Percentiles rank a stretch among this genome's conserved stretches.
Conservation (phyloP, 2,888 invertebrate genomes). For the Melanophora roralis region DNA sequence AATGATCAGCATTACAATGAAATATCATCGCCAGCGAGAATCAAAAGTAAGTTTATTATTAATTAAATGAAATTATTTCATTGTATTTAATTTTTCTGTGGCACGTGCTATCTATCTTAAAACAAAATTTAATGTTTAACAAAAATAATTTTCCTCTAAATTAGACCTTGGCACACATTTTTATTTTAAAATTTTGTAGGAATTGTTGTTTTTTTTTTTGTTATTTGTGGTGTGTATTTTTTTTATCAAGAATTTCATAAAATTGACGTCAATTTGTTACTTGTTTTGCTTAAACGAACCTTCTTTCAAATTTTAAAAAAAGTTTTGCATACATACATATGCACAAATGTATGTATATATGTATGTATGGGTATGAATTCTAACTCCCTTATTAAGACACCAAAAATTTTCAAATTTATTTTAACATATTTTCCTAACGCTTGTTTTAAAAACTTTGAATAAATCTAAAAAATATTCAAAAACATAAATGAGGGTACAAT, state of each 20-base stretch:
- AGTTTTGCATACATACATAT: no score
- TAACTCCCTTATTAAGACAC: background rate
- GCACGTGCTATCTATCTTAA: constrained; percentile 39
- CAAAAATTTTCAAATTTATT: background rate
- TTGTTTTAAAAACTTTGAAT: no score
- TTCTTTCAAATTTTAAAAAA: background rate
- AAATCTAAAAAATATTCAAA: no score
- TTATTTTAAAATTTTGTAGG: background rate
- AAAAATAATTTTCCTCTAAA: constrained; percentile 4
- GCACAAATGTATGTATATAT: no score
- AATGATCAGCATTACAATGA: constrained; percentile 56
- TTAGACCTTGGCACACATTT: constrained; percentile 43
- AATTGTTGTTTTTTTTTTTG: background rate
- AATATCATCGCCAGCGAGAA: constrained; percentile 53
- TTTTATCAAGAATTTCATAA: no score
- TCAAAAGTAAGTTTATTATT: constrained; percentile 43
- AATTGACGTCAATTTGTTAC: no score
- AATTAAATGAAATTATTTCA: background rate
- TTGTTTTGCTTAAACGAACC: no score
- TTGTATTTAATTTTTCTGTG: background rate
- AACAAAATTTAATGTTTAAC: background rate
- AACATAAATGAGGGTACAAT: background rate
- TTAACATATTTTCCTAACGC: no score
- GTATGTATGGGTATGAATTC: no score
- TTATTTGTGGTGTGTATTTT: no score